These are phyloP conservation scores for Hippoglossus stenolepis DNA, from an alignment of 2,113 vertebrate species.

Conservation along the genomic window DNA sequence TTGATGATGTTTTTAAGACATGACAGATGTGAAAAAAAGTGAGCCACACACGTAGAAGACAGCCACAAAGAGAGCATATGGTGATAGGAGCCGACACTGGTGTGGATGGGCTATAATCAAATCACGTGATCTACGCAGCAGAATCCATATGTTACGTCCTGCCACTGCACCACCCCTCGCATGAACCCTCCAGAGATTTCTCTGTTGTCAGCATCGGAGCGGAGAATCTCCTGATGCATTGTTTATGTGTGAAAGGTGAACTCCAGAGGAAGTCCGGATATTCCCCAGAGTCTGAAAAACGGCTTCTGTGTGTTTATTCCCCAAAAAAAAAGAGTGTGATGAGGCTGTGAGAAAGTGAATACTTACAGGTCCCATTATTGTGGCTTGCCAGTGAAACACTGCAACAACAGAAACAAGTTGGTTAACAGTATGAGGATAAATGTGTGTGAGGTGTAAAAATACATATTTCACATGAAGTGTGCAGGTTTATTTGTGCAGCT, in stretches of 20 bases:
- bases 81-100: too few relatives aligned
- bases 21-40: neutral
- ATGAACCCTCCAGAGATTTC: neutral
- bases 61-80: neutral
- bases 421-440: constrained; percentile 37
- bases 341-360: constrained; percentile 17
- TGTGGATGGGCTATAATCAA: neutral
- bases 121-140: neutral
- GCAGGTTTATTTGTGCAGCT: neutral
- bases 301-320: neutral
- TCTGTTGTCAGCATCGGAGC: too few relatives aligned
- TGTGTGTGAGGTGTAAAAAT: neutral
- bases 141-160: too few relatives aligned
- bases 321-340: neutral
- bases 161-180: neutral
- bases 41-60: neutral
- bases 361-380: constrained; percentile 99
- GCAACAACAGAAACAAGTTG: constrained; percentile 72
- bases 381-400: constrained; percentile 99
- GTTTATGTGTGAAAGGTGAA: neutral
- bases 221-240: neutral
- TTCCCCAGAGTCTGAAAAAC: neutral
- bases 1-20: neutral
- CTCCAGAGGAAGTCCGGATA: neutral
- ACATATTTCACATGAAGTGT: constrained; percentile 6